phyloP scores from a whole-genome alignment of 2,113 vertebrate species.

The Redunca redunca region DNA sequence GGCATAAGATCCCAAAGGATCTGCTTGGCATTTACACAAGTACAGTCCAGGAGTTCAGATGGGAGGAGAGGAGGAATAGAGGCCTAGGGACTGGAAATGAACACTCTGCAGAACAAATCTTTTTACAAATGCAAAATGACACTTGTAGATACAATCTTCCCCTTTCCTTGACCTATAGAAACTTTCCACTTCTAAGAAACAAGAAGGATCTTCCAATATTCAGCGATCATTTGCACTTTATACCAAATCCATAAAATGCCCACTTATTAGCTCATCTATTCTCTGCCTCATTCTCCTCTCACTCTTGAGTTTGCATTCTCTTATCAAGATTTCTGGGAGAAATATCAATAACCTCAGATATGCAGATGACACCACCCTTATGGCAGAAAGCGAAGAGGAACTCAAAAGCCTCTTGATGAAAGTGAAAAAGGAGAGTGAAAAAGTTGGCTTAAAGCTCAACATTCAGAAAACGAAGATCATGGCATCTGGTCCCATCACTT shows the following conservation, averaged over 20 bases:
- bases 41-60: background rate
- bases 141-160: background rate
- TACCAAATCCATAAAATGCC: background rate
- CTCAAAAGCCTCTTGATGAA: no score
- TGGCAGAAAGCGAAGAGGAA: no score
- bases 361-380: no score
- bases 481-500: no score
- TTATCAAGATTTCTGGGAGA: background rate
- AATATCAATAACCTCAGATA: no score
- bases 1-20: background rate
- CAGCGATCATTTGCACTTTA: background rate
- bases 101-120: background rate
- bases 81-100: accelerated
- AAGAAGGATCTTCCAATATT: background rate
- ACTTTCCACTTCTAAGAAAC: background rate
- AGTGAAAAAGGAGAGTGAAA: no score
- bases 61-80: background rate
- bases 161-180: background rate
- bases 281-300: background rate
- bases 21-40: background rate
- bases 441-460: no score
- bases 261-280: background rate
- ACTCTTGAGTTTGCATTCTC: background rate
- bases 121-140: background rate
- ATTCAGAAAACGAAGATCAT: no score